Evolutionary conservation across 2,797 vertebrate genomes (phyloP), one percentile per base, ranked within the genome.

Genomic region (Hirundo rustica): DNA sequence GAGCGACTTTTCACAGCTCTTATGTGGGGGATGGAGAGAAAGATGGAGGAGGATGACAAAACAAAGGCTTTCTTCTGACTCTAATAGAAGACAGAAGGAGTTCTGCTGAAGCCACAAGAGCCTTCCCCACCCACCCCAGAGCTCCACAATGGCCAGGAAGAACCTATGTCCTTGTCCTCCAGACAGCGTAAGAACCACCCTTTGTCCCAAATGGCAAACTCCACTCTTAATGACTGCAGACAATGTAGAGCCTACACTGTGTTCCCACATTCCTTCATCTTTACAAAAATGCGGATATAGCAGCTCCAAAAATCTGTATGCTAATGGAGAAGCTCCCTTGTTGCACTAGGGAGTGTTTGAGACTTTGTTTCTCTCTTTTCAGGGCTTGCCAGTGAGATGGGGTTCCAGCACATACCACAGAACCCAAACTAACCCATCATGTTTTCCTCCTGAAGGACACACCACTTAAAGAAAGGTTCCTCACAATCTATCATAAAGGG

Each of bases 161-260:
- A 86, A 36, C 9, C 5, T 3, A 11, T 5, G 10, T 20, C 54
- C 51, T 47, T 68, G 16, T n/a, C 30, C 26, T 60, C 8, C 26
- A 38, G 36, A 54, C 3, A 60, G 8, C 21, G 20, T 0, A 2
- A 76, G 36, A 30, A 54, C 7, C 8, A 42, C 4, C 10, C 11
- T 23, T 21, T 57, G 22, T 32, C 17, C 11, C 2, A 42, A 29
- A 36, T 25, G n/a, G 32, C 27, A 53, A 47, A 73, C 13, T 58
- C 13, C n/a, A 16, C 7, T 57, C 10, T 13, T 44, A 19, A 23
- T 0, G 0, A 72, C 15, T 4, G 4, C 18, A 32, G 25, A 58
- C 21, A 34, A 5, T 11, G 29, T 29, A 70, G 30, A 51, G 30
- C 26, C 84, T 30, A 29, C 9, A 23, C 11, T 3, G 1, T 3